Conservation (phyloP, 2,797 vertebrate genomes). For the Pangasius djambal region DNA sequence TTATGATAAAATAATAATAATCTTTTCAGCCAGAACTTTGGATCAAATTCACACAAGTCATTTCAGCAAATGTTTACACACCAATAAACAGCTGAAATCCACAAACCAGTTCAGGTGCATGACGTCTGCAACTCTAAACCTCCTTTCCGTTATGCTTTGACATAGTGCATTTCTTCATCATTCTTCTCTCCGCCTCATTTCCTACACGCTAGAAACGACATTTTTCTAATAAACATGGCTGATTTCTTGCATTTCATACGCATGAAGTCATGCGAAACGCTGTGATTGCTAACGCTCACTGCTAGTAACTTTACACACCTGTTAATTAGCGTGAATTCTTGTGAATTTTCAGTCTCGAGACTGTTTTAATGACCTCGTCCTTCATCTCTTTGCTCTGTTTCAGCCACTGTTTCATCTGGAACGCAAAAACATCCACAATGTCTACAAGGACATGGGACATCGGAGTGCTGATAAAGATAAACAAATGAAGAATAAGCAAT, state of each 20-base stretch:
- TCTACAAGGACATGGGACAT: neutral
- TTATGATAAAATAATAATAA: neutral
- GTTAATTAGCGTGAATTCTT: neutral
- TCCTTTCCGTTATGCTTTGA: neutral
- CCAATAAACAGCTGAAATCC: neutral
- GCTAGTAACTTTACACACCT: neutral
- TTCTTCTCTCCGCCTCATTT: neutral
- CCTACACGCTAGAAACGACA: neutral
- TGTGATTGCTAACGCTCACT: neutral
- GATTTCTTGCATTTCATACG: neutral
- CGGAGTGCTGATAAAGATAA: neutral
- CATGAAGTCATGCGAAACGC: neutral
- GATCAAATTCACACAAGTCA: neutral
- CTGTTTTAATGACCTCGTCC: neutral
- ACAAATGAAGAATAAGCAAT: neutral
- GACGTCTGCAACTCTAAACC: neutral
- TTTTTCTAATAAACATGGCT: neutral
- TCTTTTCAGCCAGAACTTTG: neutral
- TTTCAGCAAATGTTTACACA: neutral
- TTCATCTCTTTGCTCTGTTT: neutral
- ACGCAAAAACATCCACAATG: neutral
- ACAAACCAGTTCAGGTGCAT: neutral
- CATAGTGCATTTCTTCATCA: neutral
- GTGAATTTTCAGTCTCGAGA: too few relatives aligned
- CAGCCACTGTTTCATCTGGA: neutral